These are phyloP conservation scores for Malachius bipustulatus DNA, from an alignment of 2,888 invertebrate genomes.

Conservation along the genomic window DNA sequence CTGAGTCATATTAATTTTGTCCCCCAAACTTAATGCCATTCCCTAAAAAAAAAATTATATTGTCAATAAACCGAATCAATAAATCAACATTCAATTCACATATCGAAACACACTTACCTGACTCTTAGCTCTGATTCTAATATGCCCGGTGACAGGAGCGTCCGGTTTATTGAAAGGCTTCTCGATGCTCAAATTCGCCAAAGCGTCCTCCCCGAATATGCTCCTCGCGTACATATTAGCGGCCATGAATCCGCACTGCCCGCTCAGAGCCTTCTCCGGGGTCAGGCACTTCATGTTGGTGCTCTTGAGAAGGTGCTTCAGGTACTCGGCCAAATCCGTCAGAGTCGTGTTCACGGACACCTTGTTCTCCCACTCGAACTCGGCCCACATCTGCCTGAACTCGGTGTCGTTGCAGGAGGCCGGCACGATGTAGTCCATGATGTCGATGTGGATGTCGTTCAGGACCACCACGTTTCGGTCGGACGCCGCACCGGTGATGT, in stretches of 20 bases:
- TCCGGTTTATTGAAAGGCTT: conserved; percentile 78
- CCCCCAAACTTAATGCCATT: conserved; percentile 96
- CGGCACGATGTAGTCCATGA: conserved; percentile 98
- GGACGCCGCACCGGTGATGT: conserved; percentile 83
- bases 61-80: not conserved
- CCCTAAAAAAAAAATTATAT: conserved; percentile 51
- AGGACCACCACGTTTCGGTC: conserved; percentile 96
- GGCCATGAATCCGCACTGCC: conserved; percentile 99
- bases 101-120: conserved; percentile 51
- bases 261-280: conserved; percentile 90
- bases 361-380: conserved; percentile 99
- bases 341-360: conserved; percentile 90
- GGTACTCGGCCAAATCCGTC: conserved; percentile 83
- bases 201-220: conserved; percentile 96
- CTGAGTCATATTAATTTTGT: conserved; percentile 92
- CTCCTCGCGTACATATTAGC: conserved; percentile 98
- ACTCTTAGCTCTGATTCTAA: conserved; percentile 95
- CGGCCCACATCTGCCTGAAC: conserved; percentile 99
- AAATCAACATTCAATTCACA: not conserved
- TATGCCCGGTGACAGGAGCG: conserved; percentile 90
- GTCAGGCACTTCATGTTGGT: conserved; percentile 99
- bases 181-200: conserved; percentile 98
- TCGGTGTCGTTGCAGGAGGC: conserved; percentile 89
- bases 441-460: conserved; percentile 98
- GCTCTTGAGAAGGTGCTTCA: conserved; percentile 80